Evolutionary conservation across 23 tunicate genomes (phyloP), one percentile per base, ranked within the genome.

Genomic region (Aplidium turbinatum): DNA sequence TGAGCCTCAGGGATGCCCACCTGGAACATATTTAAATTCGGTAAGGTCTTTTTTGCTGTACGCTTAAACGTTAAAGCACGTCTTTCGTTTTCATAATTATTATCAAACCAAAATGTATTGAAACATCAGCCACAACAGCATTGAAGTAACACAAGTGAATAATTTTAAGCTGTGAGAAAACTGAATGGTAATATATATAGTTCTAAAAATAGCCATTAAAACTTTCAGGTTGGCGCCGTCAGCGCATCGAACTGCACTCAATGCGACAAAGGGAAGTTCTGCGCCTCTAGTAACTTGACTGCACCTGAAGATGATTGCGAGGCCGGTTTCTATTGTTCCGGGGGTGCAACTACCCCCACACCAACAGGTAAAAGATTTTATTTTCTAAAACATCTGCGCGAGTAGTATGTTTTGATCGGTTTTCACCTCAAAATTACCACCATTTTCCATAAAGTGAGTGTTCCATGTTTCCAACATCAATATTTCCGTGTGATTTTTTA

Each of bases 241-340:
- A 69, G 56, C 0, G 62, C 27, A 7, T 40, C 34, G 22, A 78
- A 77, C n/a, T 93, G 98, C 58, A 39, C 38, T 11, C 28, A n/a
- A 0, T 93, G 98, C 39, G 78, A 70, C 29, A 56, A 53, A 31
- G 98, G 98, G 33, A 80, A 80, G 42, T 80, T 64, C 33, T 93
- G 98, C 58, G 30, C 78, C 26, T 42, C 65, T 1, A 7, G 26
- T 1, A 67, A 67, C 22, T 36, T 75, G 16, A 82, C 90, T 9
- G 57, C 62, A 16, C 82, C 93, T 7, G 73, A 65, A 24, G 87
- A 30, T 19, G 50, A 87, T 27, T 94, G 99, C 47, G 29, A 29
- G 18, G 91, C 86, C 18, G 99, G 99, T 35, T 87, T 58, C 31
- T 94, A 52, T 42, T 94, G 99, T 45, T 46, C 71, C 25, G 94